These are phyloP conservation scores for Coenobita brevimanus DNA, from an alignment of 1,140 invertebrate genomes.

Conservation along the genomic window DNA sequence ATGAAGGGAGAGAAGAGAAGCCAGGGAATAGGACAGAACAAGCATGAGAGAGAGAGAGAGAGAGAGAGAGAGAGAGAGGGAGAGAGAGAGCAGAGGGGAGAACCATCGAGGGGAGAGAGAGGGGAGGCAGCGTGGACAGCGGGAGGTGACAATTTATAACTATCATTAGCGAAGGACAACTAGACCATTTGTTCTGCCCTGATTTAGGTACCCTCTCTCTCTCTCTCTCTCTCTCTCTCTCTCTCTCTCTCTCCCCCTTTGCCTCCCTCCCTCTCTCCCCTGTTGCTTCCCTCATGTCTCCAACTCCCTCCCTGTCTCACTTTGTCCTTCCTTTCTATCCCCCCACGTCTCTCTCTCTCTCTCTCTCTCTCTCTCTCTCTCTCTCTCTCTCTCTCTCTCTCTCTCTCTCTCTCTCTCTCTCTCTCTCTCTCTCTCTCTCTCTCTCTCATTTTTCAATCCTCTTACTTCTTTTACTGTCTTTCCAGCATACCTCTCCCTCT, in stretches of 20 bases:
- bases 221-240: neutral
- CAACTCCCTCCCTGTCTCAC: neutral
- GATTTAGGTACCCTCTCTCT: neutral
- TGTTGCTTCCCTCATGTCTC: neutral
- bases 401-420: neutral
- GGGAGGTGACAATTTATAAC: neutral
- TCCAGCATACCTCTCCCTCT: neutral
- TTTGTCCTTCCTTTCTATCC: neutral
- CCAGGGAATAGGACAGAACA: too few relatives aligned
- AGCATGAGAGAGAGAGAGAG: neutral
- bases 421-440: neutral
- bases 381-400: neutral
- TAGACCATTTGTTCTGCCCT: neutral
- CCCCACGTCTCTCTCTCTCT: neutral
- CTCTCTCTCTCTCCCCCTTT: constrained; percentile 6
- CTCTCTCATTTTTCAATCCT: neutral
- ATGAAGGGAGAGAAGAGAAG: too few relatives aligned
- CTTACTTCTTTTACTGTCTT: neutral
- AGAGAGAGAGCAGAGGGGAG: neutral
- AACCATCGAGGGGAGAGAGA: too few relatives aligned
- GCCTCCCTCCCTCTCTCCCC: neutral
- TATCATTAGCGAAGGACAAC: neutral
- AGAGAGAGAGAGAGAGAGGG: constrained; percentile 9
- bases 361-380: constrained; percentile 8
- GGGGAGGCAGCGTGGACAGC: neutral